Base-by-base conservation (phyloP, 2,888 invertebrate genomes). In the Drosophila acutilabella region DNA sequence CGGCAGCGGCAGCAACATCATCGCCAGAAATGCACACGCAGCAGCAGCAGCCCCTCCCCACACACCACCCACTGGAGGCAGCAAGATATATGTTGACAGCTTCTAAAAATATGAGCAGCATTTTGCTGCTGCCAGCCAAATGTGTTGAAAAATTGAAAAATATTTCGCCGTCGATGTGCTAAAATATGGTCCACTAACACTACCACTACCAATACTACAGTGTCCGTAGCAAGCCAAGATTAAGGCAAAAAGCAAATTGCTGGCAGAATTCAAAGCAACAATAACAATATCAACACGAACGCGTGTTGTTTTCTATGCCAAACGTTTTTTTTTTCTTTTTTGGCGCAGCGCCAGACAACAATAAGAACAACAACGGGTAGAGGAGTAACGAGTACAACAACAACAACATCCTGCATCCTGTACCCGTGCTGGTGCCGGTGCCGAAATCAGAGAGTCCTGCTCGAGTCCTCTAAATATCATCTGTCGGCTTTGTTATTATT, bases 141-240 rank as follows among this genome's bases (percentile, higher is more conserved):
- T 83, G 82, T 88, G 83, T 88, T 84, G 83, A 84, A 84, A 84
- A 84, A 84, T 81, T 88, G 85, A 84, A 84, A 83, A 84, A 84
- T 88, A 88, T 84, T 84, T 88, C 82, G 80, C 80, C 77, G 75
- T 84, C 83, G 88, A 84, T 88, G 83, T 74, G 74, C 85, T 84
- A 82, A 84, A 88, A 82, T 84, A 84, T 84, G 83, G 77, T 81
- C 56, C 45, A 10, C 11, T 23, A 23, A 1, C 23, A 16, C 18
- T 36, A 11, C 14, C 20, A 6, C n/a, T 11, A 11, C 18, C 18
- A 42, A 2, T 23, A 10, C 23, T 11, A 3, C 16, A 36, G 7
- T 18, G 42, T 54, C 16, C 26, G 10, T 13, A 16, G 36, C 54
- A 60, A 57, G 56, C 26, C 42, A 33, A 54, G 58, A 44, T 36